Base-by-base conservation (phyloP, 2,888 invertebrate genomes). In the Pristionchus exspectatus region DNA sequence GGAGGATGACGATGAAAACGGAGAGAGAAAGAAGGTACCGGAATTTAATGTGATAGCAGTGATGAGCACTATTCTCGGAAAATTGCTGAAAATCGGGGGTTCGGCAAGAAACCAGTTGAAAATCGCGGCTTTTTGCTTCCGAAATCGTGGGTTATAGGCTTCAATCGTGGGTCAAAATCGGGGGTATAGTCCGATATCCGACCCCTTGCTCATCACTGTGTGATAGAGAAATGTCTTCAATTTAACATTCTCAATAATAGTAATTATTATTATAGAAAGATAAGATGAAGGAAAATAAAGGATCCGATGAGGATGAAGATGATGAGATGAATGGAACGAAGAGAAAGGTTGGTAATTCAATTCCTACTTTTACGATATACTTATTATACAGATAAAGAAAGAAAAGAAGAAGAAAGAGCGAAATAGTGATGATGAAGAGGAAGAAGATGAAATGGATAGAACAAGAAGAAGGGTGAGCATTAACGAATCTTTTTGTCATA, bases 361-460 rank as follows among this genome's bases (percentile, higher is more conserved):
- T 16, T 54, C 14, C 44, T 44, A 44, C 24, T 84, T 33, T 84
- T 54, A 50, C 10, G 44, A 12, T 1, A 84, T 84, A 50, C 21
- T 2, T 77, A 1, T 30, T 38, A 27, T 38, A 18, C 77, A 77
- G 77, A 38, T n/a, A 12, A 83, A 83, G 83, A 54, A 74, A 74
- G 74, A 74, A 21, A 74, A 18, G 21, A 74, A 50, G 83, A 54
- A 27, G n/a, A 50, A 54, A 27, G 3, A 27, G 21, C 24, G 83
- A 83, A n/a, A n/a, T 27, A 16, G n/a, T 27, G 83, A 83, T 54
- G 77, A 77, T 21, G 83, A 83, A n/a, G 83, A 83, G 18, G 83
- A 83, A n/a, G 83, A 83, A 3, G 83, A 54, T 16, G 44, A 50
- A 50, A 38, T 27, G 83, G n/a, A 54, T 27, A 54, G n/a, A 27